Conservation (phyloP, 2,113 vertebrate species). For the Dicerorhinus sumatrensis region DNA sequence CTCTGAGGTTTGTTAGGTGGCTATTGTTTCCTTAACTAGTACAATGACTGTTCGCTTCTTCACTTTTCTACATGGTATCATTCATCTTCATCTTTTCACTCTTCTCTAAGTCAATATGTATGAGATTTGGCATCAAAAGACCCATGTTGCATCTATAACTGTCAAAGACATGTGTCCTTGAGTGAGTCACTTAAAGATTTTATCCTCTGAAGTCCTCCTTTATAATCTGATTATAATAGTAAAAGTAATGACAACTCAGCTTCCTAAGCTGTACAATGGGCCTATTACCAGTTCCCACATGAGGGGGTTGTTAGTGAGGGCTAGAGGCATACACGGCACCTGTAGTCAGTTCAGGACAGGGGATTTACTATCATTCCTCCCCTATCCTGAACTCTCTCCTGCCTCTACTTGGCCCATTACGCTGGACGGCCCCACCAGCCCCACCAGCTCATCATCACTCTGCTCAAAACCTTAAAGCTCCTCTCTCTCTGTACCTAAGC, state of each 20-base stretch:
- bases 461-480: neutral
- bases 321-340: neutral
- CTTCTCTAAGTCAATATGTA: neutral
- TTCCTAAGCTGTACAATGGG: rapidly evolving
- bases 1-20: neutral
- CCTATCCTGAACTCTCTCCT: too few relatives aligned
- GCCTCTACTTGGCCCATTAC: rapidly evolving
- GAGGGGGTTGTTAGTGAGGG: rapidly evolving
- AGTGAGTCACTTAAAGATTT: neutral
- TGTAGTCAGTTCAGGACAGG: neutral
- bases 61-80: rapidly evolving
- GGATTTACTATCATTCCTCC: rapidly evolving
- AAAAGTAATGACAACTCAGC: neutral
- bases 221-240: neutral
- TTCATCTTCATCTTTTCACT: neutral
- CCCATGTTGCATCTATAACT: too few relatives aligned
- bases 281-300: rapidly evolving
- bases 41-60: too few relatives aligned
- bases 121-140: neutral
- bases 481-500: neutral
- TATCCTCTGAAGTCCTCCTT: neutral
- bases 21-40: neutral
- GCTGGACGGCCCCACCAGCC: rapidly evolving
- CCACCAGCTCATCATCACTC: rapidly evolving
- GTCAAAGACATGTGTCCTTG: neutral